phyloP scores from a whole-genome alignment of 2,797 vertebrate genomes.

The Amblyraja radiata region DNA sequence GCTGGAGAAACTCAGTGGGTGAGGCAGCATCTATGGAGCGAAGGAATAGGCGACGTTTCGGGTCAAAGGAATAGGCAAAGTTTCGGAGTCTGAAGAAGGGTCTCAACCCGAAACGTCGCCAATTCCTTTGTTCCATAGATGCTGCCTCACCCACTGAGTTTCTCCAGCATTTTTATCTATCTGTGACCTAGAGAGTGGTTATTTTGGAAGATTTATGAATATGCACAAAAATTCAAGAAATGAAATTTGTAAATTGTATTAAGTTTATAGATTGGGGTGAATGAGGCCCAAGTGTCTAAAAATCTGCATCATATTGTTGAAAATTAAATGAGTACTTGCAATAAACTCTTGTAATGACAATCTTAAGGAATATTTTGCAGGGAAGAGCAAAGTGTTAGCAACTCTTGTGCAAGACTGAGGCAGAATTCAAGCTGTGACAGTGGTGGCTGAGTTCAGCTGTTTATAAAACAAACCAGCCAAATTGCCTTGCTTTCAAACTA shows the following conservation, averaged over 20 bases:
- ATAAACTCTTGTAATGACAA: background rate
- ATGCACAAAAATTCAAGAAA: too few relatives aligned
- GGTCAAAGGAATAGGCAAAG: too few relatives aligned
- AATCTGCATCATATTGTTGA: background rate
- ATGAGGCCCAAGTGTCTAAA: background rate
- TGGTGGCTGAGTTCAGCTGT: background rate
- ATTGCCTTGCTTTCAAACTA: background rate
- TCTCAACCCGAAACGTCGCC: too few relatives aligned
- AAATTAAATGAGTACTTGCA: background rate
- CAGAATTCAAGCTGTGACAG: background rate
- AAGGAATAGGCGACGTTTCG: too few relatives aligned
- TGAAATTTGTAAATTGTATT: background rate
- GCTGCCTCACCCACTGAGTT: too few relatives aligned
- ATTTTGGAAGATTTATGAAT: too few relatives aligned
- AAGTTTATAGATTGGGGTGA: background rate
- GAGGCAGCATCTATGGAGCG: too few relatives aligned
- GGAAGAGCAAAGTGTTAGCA: background rate
- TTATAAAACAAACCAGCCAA: background rate
- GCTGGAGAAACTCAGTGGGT: too few relatives aligned
- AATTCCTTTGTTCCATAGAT: too few relatives aligned
- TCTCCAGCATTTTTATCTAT: too few relatives aligned
- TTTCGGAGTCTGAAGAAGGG: too few relatives aligned
- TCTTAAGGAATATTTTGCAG: background rate
- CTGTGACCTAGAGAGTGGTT: too few relatives aligned
- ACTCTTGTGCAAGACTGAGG: background rate